Percentiles rank a stretch among this genome's conserved stretches.
Evolutionary conservation across 2,113 vertebrate genomes (phyloP).

Genomic region (Ibidorhyncha struthersii): DNA sequence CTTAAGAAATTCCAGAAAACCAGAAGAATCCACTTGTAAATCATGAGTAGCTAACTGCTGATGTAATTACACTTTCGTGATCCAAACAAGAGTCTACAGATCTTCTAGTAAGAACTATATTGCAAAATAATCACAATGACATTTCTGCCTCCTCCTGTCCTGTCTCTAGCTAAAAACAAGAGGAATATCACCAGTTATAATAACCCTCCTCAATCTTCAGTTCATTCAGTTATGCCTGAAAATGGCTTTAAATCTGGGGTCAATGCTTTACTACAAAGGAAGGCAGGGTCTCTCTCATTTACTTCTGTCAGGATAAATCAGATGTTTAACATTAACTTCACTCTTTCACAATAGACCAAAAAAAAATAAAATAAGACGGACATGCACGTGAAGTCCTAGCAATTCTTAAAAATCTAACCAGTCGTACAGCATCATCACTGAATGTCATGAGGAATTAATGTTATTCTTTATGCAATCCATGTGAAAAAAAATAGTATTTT

Average conservation of each 20-base stretch:
- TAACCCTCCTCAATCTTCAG: conserved; percentile 8
- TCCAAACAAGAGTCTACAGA: conserved; percentile 11
- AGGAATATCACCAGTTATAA: conserved; percentile 3
- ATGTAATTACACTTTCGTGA: conserved; percentile 30
- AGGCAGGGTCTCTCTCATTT: neutral
- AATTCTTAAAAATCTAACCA: neutral
- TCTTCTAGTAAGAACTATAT: neutral
- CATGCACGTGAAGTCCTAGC: neutral
- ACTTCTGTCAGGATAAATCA: conserved; percentile 21
- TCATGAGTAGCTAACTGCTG: neutral
- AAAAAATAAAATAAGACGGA: neutral
- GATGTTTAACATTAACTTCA: neutral
- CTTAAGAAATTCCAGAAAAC: conserved; percentile 24
- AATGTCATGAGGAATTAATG: neutral
- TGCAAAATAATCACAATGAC: conserved; percentile 26
- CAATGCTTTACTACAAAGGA: conserved; percentile 21
- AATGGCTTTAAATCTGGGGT: neutral
- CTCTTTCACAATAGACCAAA: neutral
- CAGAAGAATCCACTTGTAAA: neutral
- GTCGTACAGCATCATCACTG: neutral
- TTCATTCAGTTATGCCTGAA: conserved; percentile 12
- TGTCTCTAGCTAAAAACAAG: neutral
- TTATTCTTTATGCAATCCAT: neutral
- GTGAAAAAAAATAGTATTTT: neutral
- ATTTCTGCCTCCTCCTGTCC: conserved; percentile 28